Base-by-base conservation (phyloP, 2,888 invertebrate genomes). In the Apodemia zela region DNA sequence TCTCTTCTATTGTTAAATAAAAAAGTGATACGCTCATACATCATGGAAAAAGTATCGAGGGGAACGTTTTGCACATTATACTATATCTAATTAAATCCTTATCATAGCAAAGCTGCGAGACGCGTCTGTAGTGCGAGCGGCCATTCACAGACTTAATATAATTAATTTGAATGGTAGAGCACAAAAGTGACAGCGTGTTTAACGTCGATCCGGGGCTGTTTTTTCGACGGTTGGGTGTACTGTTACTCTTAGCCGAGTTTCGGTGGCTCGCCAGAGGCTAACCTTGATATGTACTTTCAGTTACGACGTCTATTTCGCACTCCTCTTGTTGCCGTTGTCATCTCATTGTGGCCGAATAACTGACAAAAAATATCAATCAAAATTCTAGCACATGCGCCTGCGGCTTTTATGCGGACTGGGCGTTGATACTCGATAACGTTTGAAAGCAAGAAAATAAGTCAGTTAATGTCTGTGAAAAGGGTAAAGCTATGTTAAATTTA, bases 331-430 rank as follows among this genome's bases (percentile, higher is more conserved):
- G 89, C 81, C 82, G 79, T 85, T 85, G 85, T 88, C 89, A 86
- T 87, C 87, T 89, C 85, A 89, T 90, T 90, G 89, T 90, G 87
- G 84, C 83, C 87, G 86, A 87, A 85, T 85, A 85, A 77, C 86
- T 79, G 79, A 90, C 88, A 91, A 91, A 91, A 91, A 91, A 91
- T 90, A 91, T 90, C 89, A 91, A 91, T 91, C 91, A 89, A 90
- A 90, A 89, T 89, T 91, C 89, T 91, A 86, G 91, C 84, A 86
- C 90, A 90, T 87, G 84, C 81, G 88, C 89, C 89, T 76, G 87
- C 79, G 87, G 89, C 90, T 66, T 17, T 61, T n/a, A 45, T n/a
- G 45, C n/a, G 45, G 45, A n/a, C 45, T 45, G 45, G 2, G n/a
- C n/a, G 45, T 15, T n/a, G 45, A 45, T n/a, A 45, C 45, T 45